Evolutionary conservation across 2,113 vertebrate genomes (phyloP).

Genomic region (Bubo bubo): DNA sequence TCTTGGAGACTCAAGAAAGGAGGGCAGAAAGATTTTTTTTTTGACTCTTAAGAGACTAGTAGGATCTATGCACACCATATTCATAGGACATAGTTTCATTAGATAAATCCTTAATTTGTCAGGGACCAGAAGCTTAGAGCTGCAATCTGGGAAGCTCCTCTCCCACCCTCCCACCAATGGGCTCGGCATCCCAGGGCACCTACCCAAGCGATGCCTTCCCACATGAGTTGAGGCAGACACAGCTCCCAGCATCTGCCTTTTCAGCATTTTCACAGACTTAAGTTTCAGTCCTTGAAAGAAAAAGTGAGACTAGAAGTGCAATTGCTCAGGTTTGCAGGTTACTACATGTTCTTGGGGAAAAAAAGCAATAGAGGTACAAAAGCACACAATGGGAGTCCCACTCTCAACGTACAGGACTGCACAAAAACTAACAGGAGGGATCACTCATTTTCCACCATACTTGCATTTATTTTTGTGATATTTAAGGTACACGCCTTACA

Average conservation of each 20-base stretch:
- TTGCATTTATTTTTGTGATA: neutral
- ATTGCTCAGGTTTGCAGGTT: neutral
- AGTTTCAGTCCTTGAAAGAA: neutral
- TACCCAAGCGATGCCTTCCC: neutral
- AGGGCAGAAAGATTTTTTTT: neutral
- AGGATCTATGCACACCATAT: neutral
- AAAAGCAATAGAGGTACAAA: neutral
- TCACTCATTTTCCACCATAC: fast-evolving
- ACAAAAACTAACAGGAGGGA: neutral
- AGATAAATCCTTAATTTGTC: neutral
- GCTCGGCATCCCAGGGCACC: neutral
- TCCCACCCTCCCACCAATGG: neutral
- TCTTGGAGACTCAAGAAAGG: neutral
- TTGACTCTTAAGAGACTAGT: neutral
- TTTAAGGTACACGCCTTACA: neutral
- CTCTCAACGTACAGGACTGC: neutral
- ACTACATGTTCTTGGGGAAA: neutral
- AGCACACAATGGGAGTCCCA: neutral
- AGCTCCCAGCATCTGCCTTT: neutral
- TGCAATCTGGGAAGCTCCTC: neutral
- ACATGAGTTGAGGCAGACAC: fast-evolving
- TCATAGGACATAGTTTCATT: neutral
- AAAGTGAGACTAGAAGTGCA: neutral
- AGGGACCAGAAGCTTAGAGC: neutral
- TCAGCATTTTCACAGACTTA: neutral